Conservation (phyloP, 2,888 invertebrate species). For the Gymnocheta viridis region DNA sequence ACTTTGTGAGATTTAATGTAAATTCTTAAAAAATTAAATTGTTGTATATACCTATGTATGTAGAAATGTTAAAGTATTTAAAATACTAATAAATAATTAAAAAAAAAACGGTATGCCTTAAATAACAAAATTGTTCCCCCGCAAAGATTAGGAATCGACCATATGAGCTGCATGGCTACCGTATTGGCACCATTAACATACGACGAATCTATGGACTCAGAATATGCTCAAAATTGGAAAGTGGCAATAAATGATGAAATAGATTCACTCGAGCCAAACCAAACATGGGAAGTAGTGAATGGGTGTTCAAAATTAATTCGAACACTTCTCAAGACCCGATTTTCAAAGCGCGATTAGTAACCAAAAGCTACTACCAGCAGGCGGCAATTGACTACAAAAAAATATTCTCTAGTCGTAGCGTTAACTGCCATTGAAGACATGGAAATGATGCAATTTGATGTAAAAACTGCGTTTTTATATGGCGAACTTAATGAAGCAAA, state of each 20-base stretch:
- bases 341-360: too few species aligned
- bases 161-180: slow-evolving; percentile 39
- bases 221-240: slow-evolving; percentile 65
- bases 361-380: too few species aligned
- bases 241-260: slow-evolving; percentile 70
- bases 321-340: too few species aligned
- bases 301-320: too few species aligned
- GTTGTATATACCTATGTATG: too few species aligned
- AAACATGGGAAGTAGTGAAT: slow-evolving; percentile 66
- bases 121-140: slow-evolving; percentile 34
- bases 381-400: too few species aligned
- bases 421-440: slow-evolving; percentile 64
- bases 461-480: slow-evolving; percentile 70
- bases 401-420: too few species aligned
- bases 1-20: too few species aligned
- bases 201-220: too few species aligned
- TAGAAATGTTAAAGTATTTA: too few species aligned
- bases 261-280: slow-evolving; percentile 54
- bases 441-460: slow-evolving; percentile 61
- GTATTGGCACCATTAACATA: slow-evolving; percentile 65
- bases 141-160: slow-evolving; percentile 35
- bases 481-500: slow-evolving; percentile 66
- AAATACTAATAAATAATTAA: too few species aligned
- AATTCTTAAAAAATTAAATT: too few species aligned
- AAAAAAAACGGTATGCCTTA: slow-evolving; percentile 38